phyloP scores from a whole-genome alignment of 2,797 vertebrate genomes.

The Poliocrania exsul region DNA sequence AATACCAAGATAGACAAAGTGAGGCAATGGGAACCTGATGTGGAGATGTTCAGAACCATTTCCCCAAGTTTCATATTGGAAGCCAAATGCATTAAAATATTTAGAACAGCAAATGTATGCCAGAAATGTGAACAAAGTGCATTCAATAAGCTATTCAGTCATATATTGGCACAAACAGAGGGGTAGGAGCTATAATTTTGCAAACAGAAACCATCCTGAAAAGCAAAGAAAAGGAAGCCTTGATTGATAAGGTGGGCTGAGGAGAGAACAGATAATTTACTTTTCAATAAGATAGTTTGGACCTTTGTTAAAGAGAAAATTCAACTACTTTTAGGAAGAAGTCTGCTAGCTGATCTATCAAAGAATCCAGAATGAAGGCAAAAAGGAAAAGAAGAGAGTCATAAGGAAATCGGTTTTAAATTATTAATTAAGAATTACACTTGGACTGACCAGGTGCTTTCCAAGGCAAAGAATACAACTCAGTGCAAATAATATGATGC shows the following conservation, averaged over 20 bases:
- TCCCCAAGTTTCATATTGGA: neutral
- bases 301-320: neutral
- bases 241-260: neutral
- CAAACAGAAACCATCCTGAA: neutral
- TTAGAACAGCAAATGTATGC: constrained; percentile 2
- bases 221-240: neutral
- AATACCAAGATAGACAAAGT: neutral
- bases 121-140: neutral
- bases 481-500: neutral
- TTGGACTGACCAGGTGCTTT: neutral
- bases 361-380: neutral
- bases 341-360: neutral
- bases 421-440: neutral
- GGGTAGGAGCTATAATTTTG: neutral
- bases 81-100: constrained; percentile 1
- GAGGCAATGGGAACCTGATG: neutral
- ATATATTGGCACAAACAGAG: neutral
- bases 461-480: neutral
- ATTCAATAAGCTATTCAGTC: neutral
- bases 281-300: neutral
- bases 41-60: neutral
- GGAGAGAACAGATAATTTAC: neutral
- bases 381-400: neutral
- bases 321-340: neutral
- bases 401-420: neutral